A percentile compares a stretch with the other conserved stretches of the same genome.
Evolutionary conservation across 2,797 vertebrate species (phyloP).

Genomic region (Notoglanidium macrostoma): DNA sequence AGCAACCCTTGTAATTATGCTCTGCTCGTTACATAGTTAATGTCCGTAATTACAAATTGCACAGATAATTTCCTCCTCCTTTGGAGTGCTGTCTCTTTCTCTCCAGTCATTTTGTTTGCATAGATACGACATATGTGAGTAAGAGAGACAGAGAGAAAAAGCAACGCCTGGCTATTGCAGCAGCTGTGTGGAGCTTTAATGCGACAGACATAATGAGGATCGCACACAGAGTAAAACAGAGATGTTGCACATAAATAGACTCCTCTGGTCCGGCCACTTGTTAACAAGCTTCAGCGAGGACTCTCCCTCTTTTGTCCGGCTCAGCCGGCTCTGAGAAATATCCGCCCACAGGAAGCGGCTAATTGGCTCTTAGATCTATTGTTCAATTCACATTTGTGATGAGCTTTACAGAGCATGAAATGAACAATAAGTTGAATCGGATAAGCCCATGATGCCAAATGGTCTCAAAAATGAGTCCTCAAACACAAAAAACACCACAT

Average conservation of each 20-base stretch:
- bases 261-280: conserved; percentile 47
- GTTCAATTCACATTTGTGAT: conserved; percentile 55
- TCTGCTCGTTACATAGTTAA: conserved; percentile 85
- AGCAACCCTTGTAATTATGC: conserved; percentile 81
- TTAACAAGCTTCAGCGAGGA: conserved; percentile 50
- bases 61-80: conserved; percentile 77
- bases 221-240: conserved; percentile 42
- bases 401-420: conserved; percentile 50
- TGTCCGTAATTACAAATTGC: conserved; percentile 87
- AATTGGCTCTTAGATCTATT: conserved; percentile 58
- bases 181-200: conserved; percentile 47
- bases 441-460: conserved; percentile 46
- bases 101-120: conserved; percentile 29
- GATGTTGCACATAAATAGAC: conserved; percentile 49
- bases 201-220: conserved; percentile 55
- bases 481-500: conserved; percentile 5
- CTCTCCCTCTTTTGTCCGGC: conserved; percentile 46
- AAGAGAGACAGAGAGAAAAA: conserved; percentile 26
- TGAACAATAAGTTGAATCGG: conserved; percentile 41
- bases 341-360: conserved; percentile 40
- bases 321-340: conserved; percentile 26
- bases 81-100: conserved; percentile 62
- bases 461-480: conserved; percentile 35
- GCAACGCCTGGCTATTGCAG: conserved; percentile 46
- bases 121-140: conserved; percentile 15